Percentiles rank a stretch among this genome's conserved stretches.
Conservation (phyloP, 2,888 invertebrate genomes). For the Erebia ligea region DNA sequence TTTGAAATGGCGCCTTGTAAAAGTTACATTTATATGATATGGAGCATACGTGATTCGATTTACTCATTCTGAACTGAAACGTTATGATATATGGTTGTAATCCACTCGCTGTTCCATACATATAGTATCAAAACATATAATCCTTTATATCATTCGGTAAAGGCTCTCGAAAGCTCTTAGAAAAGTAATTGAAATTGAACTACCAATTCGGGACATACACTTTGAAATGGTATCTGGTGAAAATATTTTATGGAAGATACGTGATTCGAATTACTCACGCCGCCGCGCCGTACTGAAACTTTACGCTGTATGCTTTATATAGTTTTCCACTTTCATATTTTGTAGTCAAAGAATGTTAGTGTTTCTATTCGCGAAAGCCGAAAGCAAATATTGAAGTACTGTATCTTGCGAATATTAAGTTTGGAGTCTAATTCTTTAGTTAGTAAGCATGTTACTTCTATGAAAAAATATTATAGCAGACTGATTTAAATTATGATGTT, state of each 20-base stretch:
- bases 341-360: slow-evolving; percentile 11
- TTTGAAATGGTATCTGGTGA: slow-evolving; percentile 57
- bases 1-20: neutral
- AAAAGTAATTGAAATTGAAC: slow-evolving; percentile 63
- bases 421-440: neutral
- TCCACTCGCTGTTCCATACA: slow-evolving; percentile 6
- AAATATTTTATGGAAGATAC: slow-evolving; percentile 51
- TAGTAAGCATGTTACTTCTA: neutral
- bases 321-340: slow-evolving; percentile 21
- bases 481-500: too few species aligned
- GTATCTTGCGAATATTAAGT: neutral
- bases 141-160: slow-evolving; percentile 32
- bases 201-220: slow-evolving; percentile 61
- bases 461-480: slow-evolving; percentile 5
- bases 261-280: slow-evolving; percentile 44
- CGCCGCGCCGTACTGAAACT: slow-evolving; percentile 28
- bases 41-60: slow-evolving; percentile 21
- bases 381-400: slow-evolving; percentile 5
- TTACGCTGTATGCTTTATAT: slow-evolving; percentile 32
- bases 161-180: slow-evolving; percentile 51
- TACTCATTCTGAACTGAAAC: slow-evolving; percentile 12
- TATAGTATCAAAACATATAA: slow-evolving; percentile 17
- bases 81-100: slow-evolving; percentile 3
- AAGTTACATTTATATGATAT: slow-evolving; percentile 17
- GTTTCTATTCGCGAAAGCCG: slow-evolving; percentile 2